Percentiles rank a stretch among this genome's conserved stretches.
Evolutionary conservation across 2,888 invertebrate species (phyloP).

Genomic region (Tachina fera): DNA sequence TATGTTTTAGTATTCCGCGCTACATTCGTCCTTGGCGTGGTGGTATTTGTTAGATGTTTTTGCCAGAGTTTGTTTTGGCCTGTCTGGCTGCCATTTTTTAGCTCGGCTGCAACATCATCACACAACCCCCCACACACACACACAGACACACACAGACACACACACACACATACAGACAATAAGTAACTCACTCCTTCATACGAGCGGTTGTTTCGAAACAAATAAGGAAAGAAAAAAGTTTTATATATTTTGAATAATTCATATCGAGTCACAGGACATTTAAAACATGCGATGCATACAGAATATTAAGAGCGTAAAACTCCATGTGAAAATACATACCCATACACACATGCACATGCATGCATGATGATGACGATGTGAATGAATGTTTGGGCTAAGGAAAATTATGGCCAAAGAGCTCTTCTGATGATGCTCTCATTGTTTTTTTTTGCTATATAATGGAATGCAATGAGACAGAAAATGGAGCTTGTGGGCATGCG

Average conservation of each 20-base stretch:
- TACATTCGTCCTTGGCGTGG: conserved; percentile 81
- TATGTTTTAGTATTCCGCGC: conserved; percentile 80
- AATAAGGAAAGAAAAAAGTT: conserved; percentile 60
- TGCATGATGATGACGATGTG: conserved; percentile 26
- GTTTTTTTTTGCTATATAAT: not conserved
- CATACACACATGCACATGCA: conserved; percentile 34
- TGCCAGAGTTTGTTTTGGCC: conserved; percentile 58
- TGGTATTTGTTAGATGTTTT: conserved; percentile 60
- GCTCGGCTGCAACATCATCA: conserved; percentile 68
- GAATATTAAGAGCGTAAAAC: conserved; percentile 77
- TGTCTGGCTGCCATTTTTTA: conserved; percentile 73
- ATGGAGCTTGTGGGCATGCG: conserved; percentile 43
- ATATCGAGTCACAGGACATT: conserved; percentile 82
- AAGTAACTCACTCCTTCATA: not conserved
- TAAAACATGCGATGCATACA: conserved; percentile 83
- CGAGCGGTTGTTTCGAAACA: conserved; percentile 18
- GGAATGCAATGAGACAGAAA: not conserved
- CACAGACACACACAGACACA: not conserved
- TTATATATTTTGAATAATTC: conserved; percentile 82
- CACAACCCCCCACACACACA: not conserved
- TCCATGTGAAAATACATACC: conserved; percentile 6
- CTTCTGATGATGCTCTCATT: conserved; percentile 3
- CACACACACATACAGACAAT: not conserved
- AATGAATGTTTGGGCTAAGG: conserved; percentile 49
- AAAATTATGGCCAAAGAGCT: conserved; percentile 21